phyloP scores from a whole-genome alignment of 2,888 invertebrate genomes.

The Papilio gigon region DNA sequence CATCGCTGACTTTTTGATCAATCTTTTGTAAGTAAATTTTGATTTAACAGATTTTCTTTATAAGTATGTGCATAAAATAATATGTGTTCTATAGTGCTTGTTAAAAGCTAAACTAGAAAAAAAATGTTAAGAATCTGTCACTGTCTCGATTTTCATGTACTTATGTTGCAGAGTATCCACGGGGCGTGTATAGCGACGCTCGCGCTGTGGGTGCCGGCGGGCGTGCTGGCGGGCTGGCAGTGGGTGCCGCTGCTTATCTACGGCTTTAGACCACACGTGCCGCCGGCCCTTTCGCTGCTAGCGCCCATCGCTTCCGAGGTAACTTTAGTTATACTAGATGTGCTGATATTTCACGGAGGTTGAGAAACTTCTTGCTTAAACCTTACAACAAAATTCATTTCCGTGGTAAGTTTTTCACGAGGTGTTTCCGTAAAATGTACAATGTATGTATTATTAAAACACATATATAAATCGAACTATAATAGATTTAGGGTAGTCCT shows the following conservation, averaged over 20 bases:
- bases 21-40: no score
- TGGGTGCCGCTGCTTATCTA: conserved; percentile 70
- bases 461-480: no score
- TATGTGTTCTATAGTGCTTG: not conserved
- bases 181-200: conserved; percentile 68
- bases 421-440: no score
- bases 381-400: no score
- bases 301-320: conserved; percentile 81
- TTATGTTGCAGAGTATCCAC: conserved; percentile 65
- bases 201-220: conserved; percentile 79
- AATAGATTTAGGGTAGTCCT: no score
- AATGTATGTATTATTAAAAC: no score
- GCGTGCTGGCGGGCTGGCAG: conserved; percentile 73
- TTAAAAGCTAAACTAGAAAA: not conserved
- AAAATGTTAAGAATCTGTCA: not conserved
- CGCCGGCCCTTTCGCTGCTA: conserved; percentile 71
- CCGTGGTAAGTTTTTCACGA: no score
- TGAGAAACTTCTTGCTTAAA: no score
- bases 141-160: not conserved
- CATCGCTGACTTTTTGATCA: not conserved
- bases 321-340: conserved; percentile 35
- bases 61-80: no score
- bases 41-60: no score
- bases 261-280: conserved; percentile 74
- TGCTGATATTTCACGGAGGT: not conserved